Conservation (phyloP, 2,113 vertebrate genomes). For the rat (Rattus norvegicus) region DNA sequence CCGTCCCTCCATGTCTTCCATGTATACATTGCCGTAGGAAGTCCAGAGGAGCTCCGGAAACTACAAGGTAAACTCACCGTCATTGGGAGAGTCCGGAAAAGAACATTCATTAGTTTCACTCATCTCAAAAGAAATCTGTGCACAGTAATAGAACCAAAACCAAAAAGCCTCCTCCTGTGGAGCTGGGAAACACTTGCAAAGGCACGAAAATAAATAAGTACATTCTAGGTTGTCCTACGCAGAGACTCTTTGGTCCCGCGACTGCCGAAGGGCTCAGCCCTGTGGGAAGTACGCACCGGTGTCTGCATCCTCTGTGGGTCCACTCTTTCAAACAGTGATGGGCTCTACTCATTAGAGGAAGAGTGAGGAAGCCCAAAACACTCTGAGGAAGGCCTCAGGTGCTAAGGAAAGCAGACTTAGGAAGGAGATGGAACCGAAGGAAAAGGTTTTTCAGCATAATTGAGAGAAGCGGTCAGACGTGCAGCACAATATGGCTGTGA, state of each 20-base stretch:
- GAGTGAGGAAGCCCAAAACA: not conserved
- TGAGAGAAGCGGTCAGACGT: not conserved
- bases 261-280: not conserved
- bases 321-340: not conserved
- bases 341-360: not conserved
- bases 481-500: not conserved
- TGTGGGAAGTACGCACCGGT: not conserved
- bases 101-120: not conserved
- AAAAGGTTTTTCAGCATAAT: not conserved
- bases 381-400: no score
- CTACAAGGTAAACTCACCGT: not conserved
- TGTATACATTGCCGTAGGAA: not conserved
- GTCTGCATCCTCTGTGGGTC: not conserved
- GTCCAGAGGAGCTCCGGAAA: constrained; percentile 4
- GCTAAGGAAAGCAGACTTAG: not conserved
- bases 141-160: not conserved
- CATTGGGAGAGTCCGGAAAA: not conserved
- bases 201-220: not conserved
- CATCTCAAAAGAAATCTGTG: constrained; percentile 15
- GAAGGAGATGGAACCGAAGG: not conserved
- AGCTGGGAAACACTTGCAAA: not conserved
- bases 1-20: not conserved
- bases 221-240: not conserved
- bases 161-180: not conserved
- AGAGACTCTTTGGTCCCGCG: not conserved